phyloP scores from a whole-genome alignment of 2,113 vertebrate genomes.

The Callospermophilus lateralis region DNA sequence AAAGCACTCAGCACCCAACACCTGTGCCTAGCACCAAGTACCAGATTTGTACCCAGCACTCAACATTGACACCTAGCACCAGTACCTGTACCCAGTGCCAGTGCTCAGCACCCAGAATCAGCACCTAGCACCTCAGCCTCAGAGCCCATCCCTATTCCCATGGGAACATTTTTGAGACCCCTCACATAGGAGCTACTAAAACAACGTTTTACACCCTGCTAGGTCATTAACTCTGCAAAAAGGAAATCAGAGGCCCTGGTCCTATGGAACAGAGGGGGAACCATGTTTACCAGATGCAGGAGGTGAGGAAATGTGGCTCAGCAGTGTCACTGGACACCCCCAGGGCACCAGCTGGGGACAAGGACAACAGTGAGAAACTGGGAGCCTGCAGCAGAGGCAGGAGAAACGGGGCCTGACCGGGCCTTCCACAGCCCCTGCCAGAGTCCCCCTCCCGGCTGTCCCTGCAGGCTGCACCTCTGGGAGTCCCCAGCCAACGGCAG shows the following conservation, averaged over 20 bases:
- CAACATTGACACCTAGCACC: background rate
- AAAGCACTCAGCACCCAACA: background rate
- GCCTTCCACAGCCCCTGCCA: too few species aligned
- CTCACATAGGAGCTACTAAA: too few species aligned
- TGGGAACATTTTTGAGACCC: background rate
- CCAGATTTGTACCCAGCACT: too few species aligned
- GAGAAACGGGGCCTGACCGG: too few species aligned
- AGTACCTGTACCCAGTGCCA: background rate
- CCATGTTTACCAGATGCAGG: accelerated
- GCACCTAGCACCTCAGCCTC: background rate
- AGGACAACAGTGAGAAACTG: background rate
- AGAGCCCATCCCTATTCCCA: background rate
- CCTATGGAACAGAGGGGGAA: accelerated
- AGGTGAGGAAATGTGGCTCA: too few species aligned
- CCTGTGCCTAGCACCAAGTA: background rate
- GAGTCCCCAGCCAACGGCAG: background rate
- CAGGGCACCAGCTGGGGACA: background rate
- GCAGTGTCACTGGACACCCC: too few species aligned
- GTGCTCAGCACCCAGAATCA: background rate
- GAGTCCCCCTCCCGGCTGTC: too few species aligned
- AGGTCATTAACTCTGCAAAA: background rate
- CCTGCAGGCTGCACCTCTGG: background rate
- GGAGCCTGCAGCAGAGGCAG: too few species aligned
- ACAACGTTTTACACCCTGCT: too few species aligned
- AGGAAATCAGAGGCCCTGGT: background rate